Evolutionary conservation across 2,113 vertebrate species (phyloP).

Genomic region (Ondatra zibethicus): DNA sequence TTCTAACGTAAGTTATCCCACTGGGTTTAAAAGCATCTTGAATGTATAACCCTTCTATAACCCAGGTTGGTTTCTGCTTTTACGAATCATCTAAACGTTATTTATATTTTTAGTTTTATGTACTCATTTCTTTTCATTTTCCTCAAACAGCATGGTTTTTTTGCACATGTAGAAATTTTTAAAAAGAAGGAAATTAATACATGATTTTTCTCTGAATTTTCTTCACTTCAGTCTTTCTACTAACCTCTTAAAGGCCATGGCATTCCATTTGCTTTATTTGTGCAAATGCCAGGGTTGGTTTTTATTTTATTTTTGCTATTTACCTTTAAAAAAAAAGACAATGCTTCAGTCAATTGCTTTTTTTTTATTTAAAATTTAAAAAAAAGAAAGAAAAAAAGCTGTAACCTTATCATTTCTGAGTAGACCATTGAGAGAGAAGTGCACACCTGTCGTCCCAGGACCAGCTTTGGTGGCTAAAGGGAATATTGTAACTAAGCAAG

Average conservation of each 20-base stretch:
- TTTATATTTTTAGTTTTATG: conserved; percentile 89
- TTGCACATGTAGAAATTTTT: conserved; percentile 86
- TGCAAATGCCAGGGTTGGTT: conserved; percentile 84
- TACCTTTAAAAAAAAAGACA: conserved; percentile 66
- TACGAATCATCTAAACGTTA: conserved; percentile 87
- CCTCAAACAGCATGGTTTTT: conserved; percentile 84
- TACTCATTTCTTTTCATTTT: conserved; percentile 84
- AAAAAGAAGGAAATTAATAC: conserved; percentile 80
- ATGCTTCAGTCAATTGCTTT: conserved; percentile 84
- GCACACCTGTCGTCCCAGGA: conserved; percentile 85
- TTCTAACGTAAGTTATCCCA: conserved; percentile 89
- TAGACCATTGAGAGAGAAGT: conserved; percentile 81
- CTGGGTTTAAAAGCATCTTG: conserved; percentile 90
- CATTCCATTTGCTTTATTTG: conserved; percentile 85
- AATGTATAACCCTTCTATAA: conserved; percentile 90
- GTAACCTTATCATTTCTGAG: conserved; percentile 85
- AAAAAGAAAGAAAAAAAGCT: conserved; percentile 72
- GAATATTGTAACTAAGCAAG: conserved; percentile 68
- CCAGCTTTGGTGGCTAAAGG: conserved; percentile 77
- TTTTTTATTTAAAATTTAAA: conserved; percentile 80
- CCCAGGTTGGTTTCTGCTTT: conserved; percentile 87
- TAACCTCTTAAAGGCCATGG: conserved; percentile 82
- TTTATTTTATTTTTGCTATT: conserved; percentile 84
- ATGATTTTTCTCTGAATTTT: conserved; percentile 76
- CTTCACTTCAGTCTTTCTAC: conserved; percentile 68